Evolutionary conservation across 37 sponge, comb jelly and placozoan genomes (phyloP).

Genomic region (Lycopodina hypogea): DNA sequence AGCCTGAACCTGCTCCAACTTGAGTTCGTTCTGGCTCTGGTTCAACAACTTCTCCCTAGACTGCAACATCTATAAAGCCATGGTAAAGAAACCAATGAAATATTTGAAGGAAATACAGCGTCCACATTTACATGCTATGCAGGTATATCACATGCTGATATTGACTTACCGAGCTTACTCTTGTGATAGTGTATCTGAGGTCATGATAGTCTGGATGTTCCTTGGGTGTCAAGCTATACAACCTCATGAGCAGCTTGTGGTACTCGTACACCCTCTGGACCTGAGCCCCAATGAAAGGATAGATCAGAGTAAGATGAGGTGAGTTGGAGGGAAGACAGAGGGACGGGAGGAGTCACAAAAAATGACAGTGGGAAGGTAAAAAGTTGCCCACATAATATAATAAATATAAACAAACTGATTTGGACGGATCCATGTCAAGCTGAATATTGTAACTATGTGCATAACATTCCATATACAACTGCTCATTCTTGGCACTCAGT

Average conservation of each 20-base stretch:
- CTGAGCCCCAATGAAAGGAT: constrained; percentile 20
- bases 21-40: constrained; percentile 54
- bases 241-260: constrained; percentile 38
- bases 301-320: not conserved
- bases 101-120: not conserved
- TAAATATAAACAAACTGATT: too few species aligned
- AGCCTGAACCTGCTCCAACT: constrained; percentile 54
- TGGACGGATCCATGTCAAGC: too few species aligned
- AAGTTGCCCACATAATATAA: too few species aligned
- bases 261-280: constrained; percentile 72
- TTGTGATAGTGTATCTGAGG: constrained; percentile 38
- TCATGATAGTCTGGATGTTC: constrained; percentile 62
- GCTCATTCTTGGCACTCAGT: too few species aligned
- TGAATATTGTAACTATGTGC: too few species aligned
- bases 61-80: constrained; percentile 46
- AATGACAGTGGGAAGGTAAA: too few species aligned
- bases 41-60: constrained; percentile 43
- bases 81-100: too few species aligned
- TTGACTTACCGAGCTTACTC: constrained; percentile 16
- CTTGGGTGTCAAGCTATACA: constrained; percentile 44
- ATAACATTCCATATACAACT: too few species aligned
- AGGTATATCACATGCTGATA: not conserved
- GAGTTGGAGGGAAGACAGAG: not conserved
- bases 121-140: not conserved
- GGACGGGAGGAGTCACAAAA: not conserved